Evolutionary conservation across 1,140 invertebrate genomes (phyloP).

Genomic region (Aphaenogaster floridana): DNA sequence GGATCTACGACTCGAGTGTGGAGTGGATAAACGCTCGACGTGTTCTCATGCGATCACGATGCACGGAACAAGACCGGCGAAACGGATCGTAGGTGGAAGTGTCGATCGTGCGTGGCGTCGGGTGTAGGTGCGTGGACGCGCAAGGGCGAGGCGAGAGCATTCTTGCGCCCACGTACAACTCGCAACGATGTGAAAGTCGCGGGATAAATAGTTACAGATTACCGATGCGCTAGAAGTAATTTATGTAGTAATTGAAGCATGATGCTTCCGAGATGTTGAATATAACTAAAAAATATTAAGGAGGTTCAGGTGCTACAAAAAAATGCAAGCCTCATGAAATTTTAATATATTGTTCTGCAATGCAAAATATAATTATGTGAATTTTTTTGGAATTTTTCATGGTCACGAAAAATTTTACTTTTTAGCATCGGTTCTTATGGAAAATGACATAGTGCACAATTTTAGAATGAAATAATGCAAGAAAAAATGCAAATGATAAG

Average conservation of each 20-base stretch:
- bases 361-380: too few species aligned
- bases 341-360: too few species aligned
- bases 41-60: constrained; percentile 44
- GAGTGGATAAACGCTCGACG: constrained; percentile 15
- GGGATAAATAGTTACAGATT: not conserved
- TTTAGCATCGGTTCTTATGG: too few species aligned
- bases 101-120: constrained; percentile 39
- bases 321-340: too few species aligned
- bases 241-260: not conserved
- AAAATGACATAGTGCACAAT: too few species aligned
- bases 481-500: too few species aligned
- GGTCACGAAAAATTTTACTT: too few species aligned
- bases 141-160: constrained; percentile 7
- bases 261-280: not conserved
- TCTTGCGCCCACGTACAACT: constrained; percentile 10
- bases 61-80: constrained; percentile 34
- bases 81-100: constrained; percentile 50
- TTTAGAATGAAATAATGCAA: too few species aligned
- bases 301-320: too few species aligned
- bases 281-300: not conserved
- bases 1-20: constrained; percentile 18
- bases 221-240: not conserved
- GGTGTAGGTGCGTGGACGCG: constrained; percentile 1
- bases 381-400: too few species aligned
- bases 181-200: not conserved